phyloP scores from a whole-genome alignment of 1,140 invertebrate species.

The Plodia interpunctella region DNA sequence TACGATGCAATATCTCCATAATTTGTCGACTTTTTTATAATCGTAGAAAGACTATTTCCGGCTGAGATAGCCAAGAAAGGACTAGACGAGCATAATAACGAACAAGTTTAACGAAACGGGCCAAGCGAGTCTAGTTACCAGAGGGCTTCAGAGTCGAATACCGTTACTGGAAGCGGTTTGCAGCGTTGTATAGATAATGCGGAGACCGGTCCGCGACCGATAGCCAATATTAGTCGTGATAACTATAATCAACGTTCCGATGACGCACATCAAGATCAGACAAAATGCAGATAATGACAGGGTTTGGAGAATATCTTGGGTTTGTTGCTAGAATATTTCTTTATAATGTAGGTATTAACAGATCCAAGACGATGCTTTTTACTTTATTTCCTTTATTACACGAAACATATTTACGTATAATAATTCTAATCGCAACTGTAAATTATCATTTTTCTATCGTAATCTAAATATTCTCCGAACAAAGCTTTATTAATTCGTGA shows the following conservation, averaged over 20 bases:
- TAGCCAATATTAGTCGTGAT: constrained; percentile 31
- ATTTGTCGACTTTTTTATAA: background rate
- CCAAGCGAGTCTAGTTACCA: constrained; percentile 32
- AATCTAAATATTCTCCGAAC: background rate
- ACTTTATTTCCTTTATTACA: background rate
- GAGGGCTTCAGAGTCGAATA: constrained; percentile 40
- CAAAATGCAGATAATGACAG: background rate
- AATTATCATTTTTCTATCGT: background rate
- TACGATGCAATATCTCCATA: background rate
- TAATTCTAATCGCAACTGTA: background rate
- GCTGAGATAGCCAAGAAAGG: constrained; percentile 31
- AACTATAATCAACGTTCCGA: constrained; percentile 28
- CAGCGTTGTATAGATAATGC: constrained; percentile 48
- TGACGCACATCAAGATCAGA: constrained; percentile 21
- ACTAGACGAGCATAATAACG: constrained; percentile 28
- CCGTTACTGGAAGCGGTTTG: constrained; percentile 52
- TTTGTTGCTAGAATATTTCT: background rate
- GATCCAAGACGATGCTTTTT: background rate
- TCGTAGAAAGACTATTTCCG: constrained; percentile 33
- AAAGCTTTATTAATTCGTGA: background rate
- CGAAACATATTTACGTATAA: background rate
- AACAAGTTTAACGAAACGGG: constrained; percentile 42
- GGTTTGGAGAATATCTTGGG: background rate
- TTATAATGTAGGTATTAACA: background rate
- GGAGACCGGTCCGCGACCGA: constrained; percentile 44